A percentile compares a stretch with the other conserved stretches of the same genome.
Conservation (phyloP, 2,888 invertebrate genomes). For the Dascillus cervinus region DNA sequence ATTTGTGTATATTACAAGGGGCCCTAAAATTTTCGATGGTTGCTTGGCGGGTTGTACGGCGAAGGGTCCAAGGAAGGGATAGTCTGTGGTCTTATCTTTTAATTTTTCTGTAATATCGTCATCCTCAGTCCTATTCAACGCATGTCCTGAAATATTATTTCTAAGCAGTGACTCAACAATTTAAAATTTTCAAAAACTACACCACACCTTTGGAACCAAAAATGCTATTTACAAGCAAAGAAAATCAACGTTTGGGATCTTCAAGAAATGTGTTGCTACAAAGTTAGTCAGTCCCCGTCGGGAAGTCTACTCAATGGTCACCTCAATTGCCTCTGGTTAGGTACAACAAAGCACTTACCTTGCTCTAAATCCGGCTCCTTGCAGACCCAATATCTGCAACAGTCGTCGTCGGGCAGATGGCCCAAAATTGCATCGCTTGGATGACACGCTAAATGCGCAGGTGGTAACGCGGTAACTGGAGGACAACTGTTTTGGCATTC, state of each 20-base stretch:
- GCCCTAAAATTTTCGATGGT: constrained; percentile 36
- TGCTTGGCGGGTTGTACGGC: constrained; percentile 21
- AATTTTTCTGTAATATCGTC: constrained; percentile 21
- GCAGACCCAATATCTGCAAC: constrained; percentile 75
- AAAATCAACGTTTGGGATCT: no score
- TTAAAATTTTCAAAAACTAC: constrained; percentile 4
- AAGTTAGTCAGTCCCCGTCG: constrained; percentile 20
- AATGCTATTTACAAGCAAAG: constrained; percentile 14
- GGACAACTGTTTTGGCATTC: constrained; percentile 78
- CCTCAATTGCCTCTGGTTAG: no score
- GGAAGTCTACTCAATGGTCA: constrained; percentile 8
- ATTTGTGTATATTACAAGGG: constrained; percentile 35
- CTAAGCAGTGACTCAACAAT: background rate
- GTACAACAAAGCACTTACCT: constrained; percentile 13
- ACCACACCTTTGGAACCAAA: constrained; percentile 5
- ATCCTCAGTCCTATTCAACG: constrained; percentile 21
- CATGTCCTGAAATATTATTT: constrained; percentile 29
- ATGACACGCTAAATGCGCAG: constrained; percentile 64
- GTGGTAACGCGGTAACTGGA: constrained; percentile 68
- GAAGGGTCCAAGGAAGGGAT: constrained; percentile 8
- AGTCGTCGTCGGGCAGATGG: constrained; percentile 66
- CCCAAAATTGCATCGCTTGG: constrained; percentile 58
- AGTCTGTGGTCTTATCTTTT: constrained; percentile 16
- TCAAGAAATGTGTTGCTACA: no score
- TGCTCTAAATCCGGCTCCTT: constrained; percentile 34